phyloP scores from a whole-genome alignment of 1,140 invertebrate genomes.

The Colletes latitarsis region DNA sequence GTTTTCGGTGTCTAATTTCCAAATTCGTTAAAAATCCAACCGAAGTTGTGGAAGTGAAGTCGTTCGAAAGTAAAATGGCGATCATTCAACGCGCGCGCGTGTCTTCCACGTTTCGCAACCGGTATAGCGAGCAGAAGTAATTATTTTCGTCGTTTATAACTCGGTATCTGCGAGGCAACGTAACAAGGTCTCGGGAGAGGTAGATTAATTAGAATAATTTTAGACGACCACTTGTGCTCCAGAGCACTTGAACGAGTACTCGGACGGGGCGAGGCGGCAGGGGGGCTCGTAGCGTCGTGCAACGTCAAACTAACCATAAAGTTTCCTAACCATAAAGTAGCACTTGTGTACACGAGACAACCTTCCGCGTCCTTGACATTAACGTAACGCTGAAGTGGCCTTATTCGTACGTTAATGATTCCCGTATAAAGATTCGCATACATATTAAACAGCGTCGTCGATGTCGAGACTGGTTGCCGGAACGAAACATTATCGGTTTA shows the following conservation, averaged over 20 bases:
- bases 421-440: slow-evolving; percentile 33
- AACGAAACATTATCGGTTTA: too few species aligned
- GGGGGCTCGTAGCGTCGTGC: neutral
- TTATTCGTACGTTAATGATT: slow-evolving; percentile 27
- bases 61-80: too few species aligned
- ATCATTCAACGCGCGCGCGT: too few species aligned
- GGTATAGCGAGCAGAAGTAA: neutral
- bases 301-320: slow-evolving; percentile 20
- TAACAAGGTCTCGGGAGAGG: neutral
- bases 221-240: slow-evolving; percentile 10
- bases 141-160: neutral
- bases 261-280: neutral
- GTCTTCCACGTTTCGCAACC: neutral
- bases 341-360: neutral
- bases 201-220: slow-evolving; percentile 47
- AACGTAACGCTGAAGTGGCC: slow-evolving; percentile 33
- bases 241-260: slow-evolving; percentile 24
- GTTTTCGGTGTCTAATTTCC: too few species aligned
- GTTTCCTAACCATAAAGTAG: slow-evolving; percentile 1
- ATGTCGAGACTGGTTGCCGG: neutral
- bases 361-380: slow-evolving; percentile 56
- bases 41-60: too few species aligned
- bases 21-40: too few species aligned
- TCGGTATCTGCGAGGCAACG: neutral
- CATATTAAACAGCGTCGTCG: slow-evolving; percentile 29